Base-by-base conservation (phyloP, 2,888 invertebrate genomes). In the Muscina levida region DNA sequence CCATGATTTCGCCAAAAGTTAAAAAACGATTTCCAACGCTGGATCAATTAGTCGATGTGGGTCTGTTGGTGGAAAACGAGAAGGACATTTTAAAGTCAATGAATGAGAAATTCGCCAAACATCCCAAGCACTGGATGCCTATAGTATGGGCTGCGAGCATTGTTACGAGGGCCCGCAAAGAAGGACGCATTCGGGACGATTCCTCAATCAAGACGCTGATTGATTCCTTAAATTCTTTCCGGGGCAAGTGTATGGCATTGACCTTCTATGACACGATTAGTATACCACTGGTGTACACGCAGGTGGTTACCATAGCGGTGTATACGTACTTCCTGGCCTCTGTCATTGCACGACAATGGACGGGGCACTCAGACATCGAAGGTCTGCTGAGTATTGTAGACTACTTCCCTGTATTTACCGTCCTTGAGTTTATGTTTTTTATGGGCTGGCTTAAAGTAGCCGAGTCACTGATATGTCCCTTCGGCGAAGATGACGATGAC, bases 371-470 rank as follows among this genome's bases (percentile, higher is more conserved):
- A 0, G 93, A 93, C 87, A 91, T 91, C 75, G 59, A 72, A 10
- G 81, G 79, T 0, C 65, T 79, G 4, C 17, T 70, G 17, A 75
- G 83, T 74, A 75, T 82, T 39, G 93, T 97, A 84, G 96, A 96
- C 89, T 91, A 95, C 53, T 97, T 97, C 87, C 97, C 97, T 0
- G 92, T 97, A 85, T 96, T 97, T 88, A 95, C 95, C 1, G 94
- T 95, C 5, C 91, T 98, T 73, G 96, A 97, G 89, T 96, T 96
- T 88, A 95, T 95, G 89, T 95, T 95, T 90, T 95, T 95, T 87
- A 95, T 95, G 94, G 97, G 97, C 11, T 97, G 97, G 97, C 90
- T 97, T 66, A 97, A 97, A 91, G 97, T 97, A 79, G 97, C 97
- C 2, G 97, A 97, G 90, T 94, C 95, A 0, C 90, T 97, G 68